A percentile compares a stretch with the other conserved stretches of the same genome.
These are phyloP conservation scores for Uloborus diversus DNA, from an alignment of 1,140 invertebrate species.

Conservation along the genomic window DNA sequence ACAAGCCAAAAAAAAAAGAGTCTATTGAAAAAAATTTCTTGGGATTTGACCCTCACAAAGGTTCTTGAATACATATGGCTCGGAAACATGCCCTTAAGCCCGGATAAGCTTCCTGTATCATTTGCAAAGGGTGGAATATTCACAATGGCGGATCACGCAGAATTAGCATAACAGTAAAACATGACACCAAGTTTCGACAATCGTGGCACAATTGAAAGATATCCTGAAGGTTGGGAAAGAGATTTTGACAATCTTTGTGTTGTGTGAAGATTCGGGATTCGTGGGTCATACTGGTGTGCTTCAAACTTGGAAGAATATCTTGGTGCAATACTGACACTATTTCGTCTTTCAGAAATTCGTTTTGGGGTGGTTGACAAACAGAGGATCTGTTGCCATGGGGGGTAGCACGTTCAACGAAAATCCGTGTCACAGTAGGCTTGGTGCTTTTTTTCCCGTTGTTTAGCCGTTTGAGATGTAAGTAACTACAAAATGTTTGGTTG, in stretches of 20 bases:
- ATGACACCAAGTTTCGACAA: background rate
- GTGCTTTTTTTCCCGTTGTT: background rate
- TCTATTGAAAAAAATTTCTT: constrained; percentile 22
- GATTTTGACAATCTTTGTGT: background rate
- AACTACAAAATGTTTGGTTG: too few relatives aligned
- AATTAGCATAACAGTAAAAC: constrained; percentile 40
- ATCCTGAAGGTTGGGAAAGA: background rate
- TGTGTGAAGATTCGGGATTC: background rate
- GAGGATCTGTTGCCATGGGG: background rate
- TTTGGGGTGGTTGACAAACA: background rate
- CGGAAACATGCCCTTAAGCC: constrained; percentile 19
- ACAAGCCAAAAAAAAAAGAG: background rate
- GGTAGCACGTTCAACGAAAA: too few relatives aligned
- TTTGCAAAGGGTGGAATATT: constrained; percentile 14
- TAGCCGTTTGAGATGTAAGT: too few relatives aligned
- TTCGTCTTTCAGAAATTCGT: background rate
- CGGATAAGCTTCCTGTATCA: constrained; percentile 29
- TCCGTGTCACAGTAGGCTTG: constrained; percentile 24
- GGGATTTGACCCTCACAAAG: constrained; percentile 4
- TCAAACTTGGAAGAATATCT: background rate
- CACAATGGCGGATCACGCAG: constrained; percentile 5
- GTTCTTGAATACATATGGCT: background rate
- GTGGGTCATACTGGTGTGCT: background rate
- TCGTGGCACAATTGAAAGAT: background rate
- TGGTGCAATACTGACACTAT: background rate